phyloP scores from a whole-genome alignment of 2,113 vertebrate species.

The Dendrocopos noguchii region DNA sequence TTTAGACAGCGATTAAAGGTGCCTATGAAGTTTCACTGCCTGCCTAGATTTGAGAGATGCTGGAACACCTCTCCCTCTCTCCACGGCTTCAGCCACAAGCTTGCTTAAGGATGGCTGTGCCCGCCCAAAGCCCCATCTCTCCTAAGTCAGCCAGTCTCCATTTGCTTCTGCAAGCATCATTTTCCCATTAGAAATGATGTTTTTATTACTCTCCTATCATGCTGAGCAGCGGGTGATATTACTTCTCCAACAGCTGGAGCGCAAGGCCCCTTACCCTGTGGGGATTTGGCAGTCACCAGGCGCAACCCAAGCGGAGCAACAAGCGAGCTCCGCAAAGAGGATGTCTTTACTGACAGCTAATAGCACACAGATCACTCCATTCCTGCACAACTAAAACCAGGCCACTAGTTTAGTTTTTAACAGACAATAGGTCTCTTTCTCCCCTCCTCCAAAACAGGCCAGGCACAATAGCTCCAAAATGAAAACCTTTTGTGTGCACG shows the following conservation, averaged over 20 bases:
- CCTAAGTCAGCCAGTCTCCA: neutral
- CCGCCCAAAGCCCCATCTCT: neutral
- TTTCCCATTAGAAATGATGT: conserved; percentile 68
- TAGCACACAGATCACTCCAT: conserved; percentile 22
- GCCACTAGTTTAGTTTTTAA: conserved; percentile 36
- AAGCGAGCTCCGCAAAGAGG: conserved; percentile 40
- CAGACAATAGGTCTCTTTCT: conserved; percentile 56
- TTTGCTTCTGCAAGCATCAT: conserved; percentile 51
- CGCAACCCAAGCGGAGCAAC: conserved; percentile 47
- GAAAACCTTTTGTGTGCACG: conserved; percentile 56
- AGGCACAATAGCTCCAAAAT: conserved; percentile 65
- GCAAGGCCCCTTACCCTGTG: conserved; percentile 58
- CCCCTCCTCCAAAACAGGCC: conserved; percentile 42
- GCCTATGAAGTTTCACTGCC: neutral
- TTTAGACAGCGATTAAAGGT: neutral
- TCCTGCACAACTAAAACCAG: conserved; percentile 57
- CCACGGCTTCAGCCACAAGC: neutral
- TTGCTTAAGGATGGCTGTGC: neutral
- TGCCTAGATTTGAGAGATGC: neutral
- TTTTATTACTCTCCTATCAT: conserved; percentile 61
- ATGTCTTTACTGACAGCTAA: conserved; percentile 51
- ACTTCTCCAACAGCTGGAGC: conserved; percentile 63
- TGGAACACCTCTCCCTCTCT: neutral
- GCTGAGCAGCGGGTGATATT: conserved; percentile 61
- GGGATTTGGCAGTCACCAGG: conserved; percentile 64